These are phyloP conservation scores for Lasioglossum leucozonium DNA, from an alignment of 2,888 invertebrate genomes.

Conservation along the genomic window DNA sequence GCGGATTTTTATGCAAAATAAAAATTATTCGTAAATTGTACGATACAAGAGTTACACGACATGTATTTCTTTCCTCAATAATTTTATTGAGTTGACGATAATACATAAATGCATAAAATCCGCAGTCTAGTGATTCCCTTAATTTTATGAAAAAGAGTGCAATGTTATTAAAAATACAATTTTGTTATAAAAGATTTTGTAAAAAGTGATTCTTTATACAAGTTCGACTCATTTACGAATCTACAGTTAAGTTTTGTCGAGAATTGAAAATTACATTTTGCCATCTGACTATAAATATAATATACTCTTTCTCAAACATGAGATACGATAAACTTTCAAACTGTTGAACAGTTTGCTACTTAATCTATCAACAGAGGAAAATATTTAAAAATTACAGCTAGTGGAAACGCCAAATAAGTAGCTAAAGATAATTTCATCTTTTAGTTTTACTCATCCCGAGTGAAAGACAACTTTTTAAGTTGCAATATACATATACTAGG, in stretches of 20 bases:
- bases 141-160: neutral
- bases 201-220: neutral
- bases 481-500: conserved; percentile 20
- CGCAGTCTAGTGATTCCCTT: neutral
- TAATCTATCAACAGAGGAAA: neutral
- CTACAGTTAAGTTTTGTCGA: neutral
- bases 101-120: neutral
- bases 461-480: conserved; percentile 23
- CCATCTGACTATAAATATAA: neutral
- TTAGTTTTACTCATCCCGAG: conserved; percentile 9
- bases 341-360: neutral
- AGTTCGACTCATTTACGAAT: neutral
- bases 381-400: neutral
- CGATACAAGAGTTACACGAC: neutral
- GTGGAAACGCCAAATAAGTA: neutral
- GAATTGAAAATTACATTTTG: neutral
- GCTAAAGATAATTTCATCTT: neutral
- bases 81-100: neutral
- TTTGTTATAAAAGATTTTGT: neutral
- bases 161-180: neutral
- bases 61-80: neutral
- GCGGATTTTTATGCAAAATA: neutral
- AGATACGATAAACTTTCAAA: neutral
- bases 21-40: neutral
- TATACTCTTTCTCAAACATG: neutral